Evolutionary conservation across 2,113 vertebrate species (phyloP).

Genomic region (Chinchilla lanigera): DNA sequence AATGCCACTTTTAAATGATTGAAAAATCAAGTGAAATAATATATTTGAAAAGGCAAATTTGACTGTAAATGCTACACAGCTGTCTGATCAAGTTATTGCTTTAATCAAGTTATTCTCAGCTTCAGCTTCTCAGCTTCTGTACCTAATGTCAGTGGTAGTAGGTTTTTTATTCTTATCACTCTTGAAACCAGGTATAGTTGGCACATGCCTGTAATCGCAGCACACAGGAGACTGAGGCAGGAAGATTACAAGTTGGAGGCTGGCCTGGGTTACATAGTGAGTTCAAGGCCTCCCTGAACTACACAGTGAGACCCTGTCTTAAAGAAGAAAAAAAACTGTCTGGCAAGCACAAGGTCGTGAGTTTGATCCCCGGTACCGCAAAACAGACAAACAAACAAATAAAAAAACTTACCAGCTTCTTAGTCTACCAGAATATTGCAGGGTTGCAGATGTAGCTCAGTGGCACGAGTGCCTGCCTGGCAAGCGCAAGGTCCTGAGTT

Average conservation of each 20-base stretch:
- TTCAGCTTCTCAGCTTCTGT: too few relatives aligned
- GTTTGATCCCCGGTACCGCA: too few relatives aligned
- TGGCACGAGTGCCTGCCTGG: too few relatives aligned
- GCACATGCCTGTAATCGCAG: not conserved
- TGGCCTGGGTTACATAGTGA: not conserved
- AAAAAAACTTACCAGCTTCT: not conserved
- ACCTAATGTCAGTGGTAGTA: too few relatives aligned
- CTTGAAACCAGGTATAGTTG: not conserved
- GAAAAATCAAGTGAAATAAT: slow-evolving; percentile 12
- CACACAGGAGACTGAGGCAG: not conserved
- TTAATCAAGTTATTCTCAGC: too few relatives aligned
- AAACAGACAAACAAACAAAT: too few relatives aligned
- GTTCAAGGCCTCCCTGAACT: not conserved
- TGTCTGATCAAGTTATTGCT: not conserved
- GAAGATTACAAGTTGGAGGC: not conserved
- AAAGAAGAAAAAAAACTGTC: not conserved
- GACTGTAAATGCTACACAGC: not conserved
- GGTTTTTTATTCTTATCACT: not conserved
- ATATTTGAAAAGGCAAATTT: not conserved
- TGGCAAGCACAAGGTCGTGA: too few relatives aligned
- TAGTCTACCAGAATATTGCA: not conserved
- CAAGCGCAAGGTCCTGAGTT: too few relatives aligned
- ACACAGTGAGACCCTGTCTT: not conserved
- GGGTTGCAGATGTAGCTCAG: too few relatives aligned
- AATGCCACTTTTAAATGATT: not conserved